These are phyloP conservation scores for Gadopsis marmoratus DNA, from an alignment of 2,797 vertebrate species.

Conservation along the genomic window DNA sequence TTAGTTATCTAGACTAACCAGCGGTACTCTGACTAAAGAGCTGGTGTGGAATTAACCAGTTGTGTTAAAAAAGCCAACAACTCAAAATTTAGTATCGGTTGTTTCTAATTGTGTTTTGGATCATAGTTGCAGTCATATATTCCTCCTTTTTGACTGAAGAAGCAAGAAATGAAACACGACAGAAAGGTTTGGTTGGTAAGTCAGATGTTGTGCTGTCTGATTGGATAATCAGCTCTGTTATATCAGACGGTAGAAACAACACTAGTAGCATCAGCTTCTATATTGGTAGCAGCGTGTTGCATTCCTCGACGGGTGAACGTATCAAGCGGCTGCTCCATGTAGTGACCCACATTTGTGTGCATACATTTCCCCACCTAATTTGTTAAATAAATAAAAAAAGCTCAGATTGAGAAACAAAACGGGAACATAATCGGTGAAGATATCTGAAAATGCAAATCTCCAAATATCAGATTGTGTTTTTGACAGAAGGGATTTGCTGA, in stretches of 20 bases:
- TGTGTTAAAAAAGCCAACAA: too few species aligned
- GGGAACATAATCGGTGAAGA: neutral
- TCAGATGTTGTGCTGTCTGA: neutral
- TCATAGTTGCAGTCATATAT: neutral
- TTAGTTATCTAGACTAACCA: neutral
- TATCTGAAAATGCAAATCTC: conserved; percentile 3
- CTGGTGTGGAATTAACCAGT: too few species aligned
- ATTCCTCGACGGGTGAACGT: neutral
- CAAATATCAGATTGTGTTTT: conserved; percentile 6
- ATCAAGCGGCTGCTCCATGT: neutral
- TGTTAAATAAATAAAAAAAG: neutral
- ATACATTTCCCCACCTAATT: neutral
- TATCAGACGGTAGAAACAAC: neutral
- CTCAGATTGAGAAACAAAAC: neutral
- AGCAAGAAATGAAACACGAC: neutral
- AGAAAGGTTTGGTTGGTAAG: too few species aligned
- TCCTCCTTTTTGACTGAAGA: neutral
- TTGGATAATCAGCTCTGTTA: neutral
- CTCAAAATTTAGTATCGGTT: too few species aligned
- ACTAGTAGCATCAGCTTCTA: neutral
- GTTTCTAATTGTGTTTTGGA: neutral
- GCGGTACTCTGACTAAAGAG: too few species aligned
- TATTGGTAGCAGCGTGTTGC: neutral
- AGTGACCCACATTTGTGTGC: neutral
- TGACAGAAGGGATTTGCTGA: neutral